phyloP scores from a whole-genome alignment of 2,113 vertebrate species.

The Pundamilia nyererei region DNA sequence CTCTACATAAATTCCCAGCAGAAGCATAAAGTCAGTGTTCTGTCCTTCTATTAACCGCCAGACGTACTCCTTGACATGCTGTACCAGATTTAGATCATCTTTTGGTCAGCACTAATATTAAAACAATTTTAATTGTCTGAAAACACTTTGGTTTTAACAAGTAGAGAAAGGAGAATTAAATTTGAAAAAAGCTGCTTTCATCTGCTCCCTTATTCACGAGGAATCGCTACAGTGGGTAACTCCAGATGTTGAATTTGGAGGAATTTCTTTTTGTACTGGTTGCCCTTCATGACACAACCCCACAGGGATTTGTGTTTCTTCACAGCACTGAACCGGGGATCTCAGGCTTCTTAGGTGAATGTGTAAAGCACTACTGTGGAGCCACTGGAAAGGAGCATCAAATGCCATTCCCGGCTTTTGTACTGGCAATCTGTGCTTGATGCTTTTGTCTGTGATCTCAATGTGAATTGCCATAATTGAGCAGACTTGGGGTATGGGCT shows the following conservation, averaged over 20 bases:
- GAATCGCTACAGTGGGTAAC: neutral
- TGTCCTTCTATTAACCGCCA: neutral
- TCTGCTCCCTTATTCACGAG: neutral
- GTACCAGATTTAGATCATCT: neutral
- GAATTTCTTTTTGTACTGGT: neutral
- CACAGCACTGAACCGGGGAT: neutral
- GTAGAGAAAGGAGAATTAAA: neutral
- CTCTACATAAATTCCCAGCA: neutral
- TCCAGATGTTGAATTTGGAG: neutral
- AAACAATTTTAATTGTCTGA: neutral
- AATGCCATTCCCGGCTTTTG: neutral
- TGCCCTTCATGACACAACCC: neutral
- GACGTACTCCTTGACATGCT: neutral
- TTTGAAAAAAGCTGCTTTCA: neutral
- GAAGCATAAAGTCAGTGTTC: neutral
- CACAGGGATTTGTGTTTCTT: neutral
- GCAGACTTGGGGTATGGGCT: neutral
- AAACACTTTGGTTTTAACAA: neutral
- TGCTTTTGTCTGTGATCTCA: neutral
- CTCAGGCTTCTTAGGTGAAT: neutral
- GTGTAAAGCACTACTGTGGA: neutral
- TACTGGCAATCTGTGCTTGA: neutral
- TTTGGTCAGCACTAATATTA: neutral
- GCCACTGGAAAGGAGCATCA: neutral
- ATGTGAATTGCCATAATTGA: neutral